Evolutionary conservation across 2,113 vertebrate genomes (phyloP).

Genomic region (Cynocephalus volans): DNA sequence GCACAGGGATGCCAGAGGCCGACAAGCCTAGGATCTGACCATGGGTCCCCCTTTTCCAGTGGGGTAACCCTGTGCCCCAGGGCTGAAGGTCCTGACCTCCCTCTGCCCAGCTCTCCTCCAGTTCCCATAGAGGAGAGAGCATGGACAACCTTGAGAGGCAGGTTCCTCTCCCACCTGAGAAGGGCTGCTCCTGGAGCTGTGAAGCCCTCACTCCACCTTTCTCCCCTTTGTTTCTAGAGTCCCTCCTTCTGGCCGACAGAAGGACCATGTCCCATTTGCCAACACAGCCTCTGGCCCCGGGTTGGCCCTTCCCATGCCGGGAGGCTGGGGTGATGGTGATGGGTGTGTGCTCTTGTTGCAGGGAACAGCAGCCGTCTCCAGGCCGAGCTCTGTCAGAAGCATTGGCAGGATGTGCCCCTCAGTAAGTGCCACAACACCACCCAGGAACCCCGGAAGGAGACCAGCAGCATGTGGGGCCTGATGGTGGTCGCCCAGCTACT

Average conservation of each 20-base stretch:
- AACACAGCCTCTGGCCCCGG: background rate
- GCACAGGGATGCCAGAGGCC: background rate
- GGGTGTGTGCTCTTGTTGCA: slow-evolving; percentile 65
- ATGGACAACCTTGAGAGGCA: background rate
- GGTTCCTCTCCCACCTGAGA: background rate
- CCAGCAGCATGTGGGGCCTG: slow-evolving; percentile 93
- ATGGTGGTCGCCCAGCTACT: slow-evolving; percentile 96
- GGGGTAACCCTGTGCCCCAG: background rate
- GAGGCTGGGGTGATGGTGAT: background rate
- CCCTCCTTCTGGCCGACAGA: background rate
- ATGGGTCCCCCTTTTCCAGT: background rate
- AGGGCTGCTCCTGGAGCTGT: background rate
- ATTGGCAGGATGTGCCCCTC: slow-evolving; percentile 46
- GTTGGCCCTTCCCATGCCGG: no score
- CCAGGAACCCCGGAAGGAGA: slow-evolving; percentile 86
- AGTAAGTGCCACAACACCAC: slow-evolving; percentile 73
- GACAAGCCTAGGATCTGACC: background rate
- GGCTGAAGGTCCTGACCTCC: background rate
- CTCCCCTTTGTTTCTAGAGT: background rate
- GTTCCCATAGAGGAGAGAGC: background rate
- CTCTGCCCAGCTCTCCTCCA: background rate
- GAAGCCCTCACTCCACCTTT: background rate
- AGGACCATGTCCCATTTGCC: background rate
- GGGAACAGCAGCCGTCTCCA: slow-evolving; percentile 87
- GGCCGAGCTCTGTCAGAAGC: slow-evolving; percentile 86